These are phyloP conservation scores for Eretmocerus hayati DNA, from an alignment of 2,888 invertebrate genomes.

Conservation along the genomic window DNA sequence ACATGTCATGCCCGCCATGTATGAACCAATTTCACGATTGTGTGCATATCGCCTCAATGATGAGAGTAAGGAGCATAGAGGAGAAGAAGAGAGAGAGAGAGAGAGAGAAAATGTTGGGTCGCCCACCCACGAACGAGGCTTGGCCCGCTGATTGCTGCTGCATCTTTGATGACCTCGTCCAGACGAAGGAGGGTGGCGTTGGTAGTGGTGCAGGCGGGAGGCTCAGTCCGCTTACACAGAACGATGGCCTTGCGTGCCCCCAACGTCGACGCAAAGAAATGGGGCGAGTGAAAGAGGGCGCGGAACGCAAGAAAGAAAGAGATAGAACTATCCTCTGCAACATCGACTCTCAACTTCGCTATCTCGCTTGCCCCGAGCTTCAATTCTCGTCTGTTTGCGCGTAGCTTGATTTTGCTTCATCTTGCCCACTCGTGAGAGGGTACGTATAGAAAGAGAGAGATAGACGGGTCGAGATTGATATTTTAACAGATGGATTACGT, in stretches of 20 bases:
- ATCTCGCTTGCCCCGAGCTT: no score
- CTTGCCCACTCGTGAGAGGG: no score
- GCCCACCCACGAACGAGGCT: conserved; percentile 40
- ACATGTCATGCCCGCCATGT: no score
- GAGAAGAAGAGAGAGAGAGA: background rate
- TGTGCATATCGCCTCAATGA: no score
- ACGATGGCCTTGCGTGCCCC: conserved; percentile 12
- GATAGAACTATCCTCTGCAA: no score
- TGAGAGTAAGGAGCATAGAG: background rate
- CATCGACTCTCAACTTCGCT: no score
- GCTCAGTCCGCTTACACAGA: conserved; percentile 11
- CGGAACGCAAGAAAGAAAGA: conserved; percentile 32
- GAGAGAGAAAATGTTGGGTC: conserved; percentile 10
- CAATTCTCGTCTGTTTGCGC: no score
- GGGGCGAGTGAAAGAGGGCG: conserved; percentile 19
- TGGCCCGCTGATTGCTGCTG: conserved; percentile 46
- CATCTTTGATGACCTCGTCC: conserved; percentile 47
- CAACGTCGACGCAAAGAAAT: conserved; percentile 14
- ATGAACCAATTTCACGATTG: no score
- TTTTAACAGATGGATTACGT: conserved; percentile 45
- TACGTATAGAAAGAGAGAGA: no score
- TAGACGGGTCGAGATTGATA: conserved; percentile 43
- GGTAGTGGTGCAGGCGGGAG: conserved; percentile 9
- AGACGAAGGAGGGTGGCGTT: conserved; percentile 32
- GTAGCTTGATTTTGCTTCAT: no score